Percentiles rank a stretch among this genome's conserved stretches.
These are phyloP conservation scores for Cottoperca gobio DNA, from an alignment of 2,797 vertebrate genomes.

Conservation along the genomic window DNA sequence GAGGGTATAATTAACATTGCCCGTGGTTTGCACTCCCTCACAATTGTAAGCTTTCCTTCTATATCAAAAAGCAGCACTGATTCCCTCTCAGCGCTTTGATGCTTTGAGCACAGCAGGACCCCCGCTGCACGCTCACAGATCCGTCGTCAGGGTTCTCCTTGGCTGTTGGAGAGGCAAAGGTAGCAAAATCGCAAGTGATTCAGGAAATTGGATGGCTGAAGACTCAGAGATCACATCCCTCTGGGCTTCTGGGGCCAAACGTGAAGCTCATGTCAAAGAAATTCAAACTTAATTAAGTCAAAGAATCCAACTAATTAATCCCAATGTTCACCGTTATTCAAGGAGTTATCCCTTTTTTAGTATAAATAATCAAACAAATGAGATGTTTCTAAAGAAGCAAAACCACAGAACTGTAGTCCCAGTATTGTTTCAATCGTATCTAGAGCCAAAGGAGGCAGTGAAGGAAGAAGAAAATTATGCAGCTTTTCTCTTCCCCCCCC, in stretches of 20 bases:
- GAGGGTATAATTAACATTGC: neutral
- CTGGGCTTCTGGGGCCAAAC: neutral
- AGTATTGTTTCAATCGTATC: neutral
- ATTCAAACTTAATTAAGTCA: neutral
- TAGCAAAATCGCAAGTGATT: conserved; percentile 23
- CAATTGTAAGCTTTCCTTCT: neutral
- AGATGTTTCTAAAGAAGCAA: neutral
- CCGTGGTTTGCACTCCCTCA: neutral
- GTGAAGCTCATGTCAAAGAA: neutral
- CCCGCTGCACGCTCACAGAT: conserved; percentile 8
- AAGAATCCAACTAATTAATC: neutral
- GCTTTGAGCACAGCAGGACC: conserved; percentile 35
- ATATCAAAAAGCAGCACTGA: conserved; percentile 23
- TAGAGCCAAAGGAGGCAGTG: neutral
- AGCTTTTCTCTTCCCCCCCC: too few relatives aligned
- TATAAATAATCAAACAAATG: neutral
- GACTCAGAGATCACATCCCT: conserved; percentile 2
- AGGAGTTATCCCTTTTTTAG: neutral
- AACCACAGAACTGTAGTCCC: neutral
- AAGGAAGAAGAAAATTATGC: neutral
- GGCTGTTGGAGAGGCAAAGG: conserved; percentile 14
- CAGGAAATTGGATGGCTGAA: conserved; percentile 1
- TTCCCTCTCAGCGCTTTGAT: conserved; percentile 28
- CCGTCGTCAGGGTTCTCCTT: conserved; percentile 32
- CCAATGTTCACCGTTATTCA: neutral